Evolutionary conservation across 2,113 vertebrate genomes (phyloP), one percentile per base, ranked within the genome.

Genomic region (Morone chrysops): DNA sequence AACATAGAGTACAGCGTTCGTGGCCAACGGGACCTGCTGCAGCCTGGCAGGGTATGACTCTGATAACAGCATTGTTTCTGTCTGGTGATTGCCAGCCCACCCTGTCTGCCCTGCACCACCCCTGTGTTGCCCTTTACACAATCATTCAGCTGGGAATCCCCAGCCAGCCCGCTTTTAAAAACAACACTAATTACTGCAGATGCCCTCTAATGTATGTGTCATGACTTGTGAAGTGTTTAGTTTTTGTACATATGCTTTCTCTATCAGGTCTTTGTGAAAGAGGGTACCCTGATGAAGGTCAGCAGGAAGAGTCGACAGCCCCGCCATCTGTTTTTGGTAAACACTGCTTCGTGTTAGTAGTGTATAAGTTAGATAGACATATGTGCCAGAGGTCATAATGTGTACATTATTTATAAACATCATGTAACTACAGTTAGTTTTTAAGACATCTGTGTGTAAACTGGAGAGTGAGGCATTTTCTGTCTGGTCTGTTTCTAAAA

Each of bases 291-390:
- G 89, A 97, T 97, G 97, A 99, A 98, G 94, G 96, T 99, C 74
- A 97, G 96, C 67, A 96, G 97, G 68, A 98, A 97, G 90, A 96
- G 83, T 87, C 93, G 90, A 74, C 97, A 97, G 63, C 97, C 98
- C 70, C 96, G 98, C 11, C 97, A 99, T 87, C 95, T 99, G 91
- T 99, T 99, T 92, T 92, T 99, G 97, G 98, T 99, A 96, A 96
- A 81, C 59, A 6, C 56, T 81, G 22, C 70, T 90, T 86, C 80
- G 47, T 88, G 59, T 87, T 86, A 78, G 31, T 2, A 56, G 16
- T 22, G 7, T 45, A 18, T 43, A 45, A 11, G 1, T 22, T 25
- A 69, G 31, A 69, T 1, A 31, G 11, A 85, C 67, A 45, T 22
- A 68, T 41, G 12, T 61, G 41, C 40, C 6, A 22, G 6, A 36